A percentile compares a stretch with the other conserved stretches of the same genome.
These are phyloP conservation scores for Ivindomyrus marchei DNA, from an alignment of 2,113 vertebrate species.

Conservation along the genomic window DNA sequence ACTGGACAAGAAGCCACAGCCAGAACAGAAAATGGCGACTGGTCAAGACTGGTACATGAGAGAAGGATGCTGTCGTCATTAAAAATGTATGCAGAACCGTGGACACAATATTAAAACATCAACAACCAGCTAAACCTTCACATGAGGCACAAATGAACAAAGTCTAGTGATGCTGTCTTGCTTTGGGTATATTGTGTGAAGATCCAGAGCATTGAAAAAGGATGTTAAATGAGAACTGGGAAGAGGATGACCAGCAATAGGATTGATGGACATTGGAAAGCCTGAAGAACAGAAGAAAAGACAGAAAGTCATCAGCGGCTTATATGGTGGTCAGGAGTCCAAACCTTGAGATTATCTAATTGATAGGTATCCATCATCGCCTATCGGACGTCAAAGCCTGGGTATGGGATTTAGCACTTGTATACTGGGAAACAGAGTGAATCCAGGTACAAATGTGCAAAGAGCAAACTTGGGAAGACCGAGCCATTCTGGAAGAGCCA, in stretches of 20 bases:
- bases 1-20: neutral
- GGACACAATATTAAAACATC: no score
- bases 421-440: neutral
- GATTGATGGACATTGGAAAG: neutral
- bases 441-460: conserved; percentile 3
- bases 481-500: conserved; percentile 14
- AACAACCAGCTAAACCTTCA: neutral
- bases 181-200: neutral
- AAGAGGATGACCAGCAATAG: neutral
- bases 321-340: neutral
- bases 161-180: neutral
- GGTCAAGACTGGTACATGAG: neutral
- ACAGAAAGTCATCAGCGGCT: neutral
- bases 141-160: neutral
- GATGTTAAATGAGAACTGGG: neutral
- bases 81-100: neutral
- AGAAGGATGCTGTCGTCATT: neutral
- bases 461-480: neutral
- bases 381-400: neutral
- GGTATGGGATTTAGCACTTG: neutral
- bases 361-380: neutral
- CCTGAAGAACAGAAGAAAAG: neutral
- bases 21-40: neutral
- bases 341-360: neutral
- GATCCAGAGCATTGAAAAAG: neutral